phyloP scores from a whole-genome alignment of 2,113 vertebrate species.

The Salvelinus fontinalis region DNA sequence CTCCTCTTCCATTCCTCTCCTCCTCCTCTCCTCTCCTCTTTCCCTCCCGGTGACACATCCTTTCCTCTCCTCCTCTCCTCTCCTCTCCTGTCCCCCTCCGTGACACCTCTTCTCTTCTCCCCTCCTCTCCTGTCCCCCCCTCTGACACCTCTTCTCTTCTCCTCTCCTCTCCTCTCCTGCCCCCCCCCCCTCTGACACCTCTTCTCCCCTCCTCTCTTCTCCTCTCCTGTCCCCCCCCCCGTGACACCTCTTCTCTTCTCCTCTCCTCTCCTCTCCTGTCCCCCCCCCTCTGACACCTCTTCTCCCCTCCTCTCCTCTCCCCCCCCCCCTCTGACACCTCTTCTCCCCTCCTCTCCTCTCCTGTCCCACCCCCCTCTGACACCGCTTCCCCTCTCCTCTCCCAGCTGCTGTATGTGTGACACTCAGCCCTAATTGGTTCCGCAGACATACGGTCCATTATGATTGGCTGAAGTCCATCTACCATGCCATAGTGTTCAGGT shows the following conservation, averaged over 20 bases:
- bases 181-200: background rate
- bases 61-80: too few species aligned
- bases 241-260: background rate
- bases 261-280: background rate
- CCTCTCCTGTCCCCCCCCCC: too few species aligned
- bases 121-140: too few species aligned
- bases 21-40: too few species aligned
- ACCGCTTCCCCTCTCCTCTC: constrained; percentile 5
- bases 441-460: background rate
- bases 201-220: background rate
- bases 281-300: background rate
- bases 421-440: background rate
- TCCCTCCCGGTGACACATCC: too few species aligned
- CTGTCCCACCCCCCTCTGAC: background rate
- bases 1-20: too few species aligned
- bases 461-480: background rate
- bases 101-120: too few species aligned
- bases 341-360: constrained; percentile 1
- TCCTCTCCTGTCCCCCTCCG: too few species aligned
- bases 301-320: constrained; percentile 4
- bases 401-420: background rate
- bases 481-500: background rate
- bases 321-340: background rate
- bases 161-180: too few species aligned
- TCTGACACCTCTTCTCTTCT: too few species aligned